Base-by-base conservation (phyloP, 2,888 invertebrate species). In the Chalcosyrphus nemorum region DNA sequence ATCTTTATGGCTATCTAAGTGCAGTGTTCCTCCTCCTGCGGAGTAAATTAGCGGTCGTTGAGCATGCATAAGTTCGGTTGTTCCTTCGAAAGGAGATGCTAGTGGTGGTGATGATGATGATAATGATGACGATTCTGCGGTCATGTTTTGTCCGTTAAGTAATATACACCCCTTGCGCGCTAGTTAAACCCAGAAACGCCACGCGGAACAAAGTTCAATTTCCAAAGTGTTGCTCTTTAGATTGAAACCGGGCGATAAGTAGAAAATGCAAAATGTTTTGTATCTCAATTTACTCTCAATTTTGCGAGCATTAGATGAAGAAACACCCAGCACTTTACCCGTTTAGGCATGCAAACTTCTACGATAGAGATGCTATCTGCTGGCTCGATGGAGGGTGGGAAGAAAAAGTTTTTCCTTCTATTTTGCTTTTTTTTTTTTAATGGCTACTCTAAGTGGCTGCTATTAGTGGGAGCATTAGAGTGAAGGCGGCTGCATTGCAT, bases 201-300 rank as follows among this genome's bases (percentile, higher is more conserved):
- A 17, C 15, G 19, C 61, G 19, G 21, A 9, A 50, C 15, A 15
- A 17, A 57, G 57, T 72, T 80, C 61, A 72, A 70, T 50, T 61
- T 63, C 63, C n/a, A 56, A 72, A 80, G 80, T 68, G 82, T 70
- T 80, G 59, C 74, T 84, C 52, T 70, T 52, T 35, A 74, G 84
- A 84, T 84, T 70, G 57, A 63, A 70, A 80, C 32, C 32, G 24
- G 50, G 57, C 50, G 80, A 84, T 84, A 65, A 57, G 57, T 65
- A 38, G 57, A 70, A 84, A 75, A 84, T 84, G 84, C 74, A 84
- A 80, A 84, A 74, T 57, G 84, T 35, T 70, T 84, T 80, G 74
- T 80, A 80, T 80, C 84, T 84, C 70, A 84, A 84, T 84, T 84
- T 75, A 52, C 80, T 80, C 84, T 63, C 84, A 59, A 80, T 84